A percentile compares a stretch with the other conserved stretches of the same genome.
Evolutionary conservation across 2,888 invertebrate genomes (phyloP).

Genomic region (Axea sp.): DNA sequence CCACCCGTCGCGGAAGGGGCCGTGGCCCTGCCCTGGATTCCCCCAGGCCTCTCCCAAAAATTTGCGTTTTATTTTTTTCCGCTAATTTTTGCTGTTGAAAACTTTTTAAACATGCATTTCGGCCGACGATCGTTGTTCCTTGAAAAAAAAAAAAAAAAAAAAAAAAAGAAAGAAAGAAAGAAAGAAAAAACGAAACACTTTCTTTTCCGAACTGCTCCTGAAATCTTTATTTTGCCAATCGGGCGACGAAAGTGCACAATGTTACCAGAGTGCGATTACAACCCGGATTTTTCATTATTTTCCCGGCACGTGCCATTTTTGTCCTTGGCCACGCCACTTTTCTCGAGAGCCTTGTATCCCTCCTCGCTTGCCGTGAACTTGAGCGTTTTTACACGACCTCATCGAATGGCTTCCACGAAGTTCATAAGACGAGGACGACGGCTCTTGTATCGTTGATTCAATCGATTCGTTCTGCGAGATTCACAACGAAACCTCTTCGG

Average conservation of each 20-base stretch:
- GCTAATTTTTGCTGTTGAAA: constrained; percentile 7
- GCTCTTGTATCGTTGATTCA: constrained; percentile 30
- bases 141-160: too few species aligned
- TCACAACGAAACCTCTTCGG: not conserved
- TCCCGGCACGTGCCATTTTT: constrained; percentile 53
- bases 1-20: constrained; percentile 58
- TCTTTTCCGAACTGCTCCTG: too few species aligned
- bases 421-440: constrained; percentile 42
- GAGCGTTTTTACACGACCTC: constrained; percentile 61
- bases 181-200: too few species aligned
- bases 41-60: constrained; percentile 62
- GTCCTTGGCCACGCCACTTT: constrained; percentile 35
- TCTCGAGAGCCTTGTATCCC: constrained; percentile 51
- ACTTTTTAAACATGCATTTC: not conserved
- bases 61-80: constrained; percentile 20
- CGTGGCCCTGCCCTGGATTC: constrained; percentile 71
- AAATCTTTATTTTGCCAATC: not conserved
- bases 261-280: constrained; percentile 5
- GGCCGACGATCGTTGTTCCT: not conserved
- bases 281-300: constrained; percentile 22
- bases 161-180: too few species aligned
- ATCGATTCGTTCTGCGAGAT: constrained; percentile 40
- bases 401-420: constrained; percentile 53
- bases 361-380: constrained; percentile 60
- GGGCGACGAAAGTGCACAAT: constrained; percentile 2